phyloP scores from a whole-genome alignment of 2,888 invertebrate species.

The Raillietiella orientalis region DNA sequence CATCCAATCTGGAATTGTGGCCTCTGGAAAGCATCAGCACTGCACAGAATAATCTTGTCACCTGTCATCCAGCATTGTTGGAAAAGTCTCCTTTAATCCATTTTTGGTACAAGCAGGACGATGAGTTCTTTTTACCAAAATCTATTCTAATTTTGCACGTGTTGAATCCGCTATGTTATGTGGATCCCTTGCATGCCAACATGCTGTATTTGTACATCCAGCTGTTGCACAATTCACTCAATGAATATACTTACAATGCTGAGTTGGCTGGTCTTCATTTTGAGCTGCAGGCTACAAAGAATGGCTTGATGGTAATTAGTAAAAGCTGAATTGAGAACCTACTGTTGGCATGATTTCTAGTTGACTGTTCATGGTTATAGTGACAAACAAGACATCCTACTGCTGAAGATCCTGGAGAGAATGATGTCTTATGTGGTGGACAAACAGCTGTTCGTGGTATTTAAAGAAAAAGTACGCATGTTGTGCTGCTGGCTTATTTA shows the following conservation, averaged over 20 bases:
- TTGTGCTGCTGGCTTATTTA: conserved; percentile 5
- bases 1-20: conserved; percentile 37
- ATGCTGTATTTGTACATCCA: conserved; percentile 50
- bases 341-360: no score
- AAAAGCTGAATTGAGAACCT: conserved; percentile 2
- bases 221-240: conserved; percentile 49
- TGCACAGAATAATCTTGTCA: conserved; percentile 5
- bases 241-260: conserved; percentile 53
- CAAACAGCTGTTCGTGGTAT: conserved; percentile 41
- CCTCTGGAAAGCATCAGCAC: conserved; percentile 9
- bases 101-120: conserved; percentile 83
- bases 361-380: not conserved
- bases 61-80: conserved; percentile 27
- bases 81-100: conserved; percentile 45
- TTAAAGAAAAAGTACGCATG: conserved; percentile 26
- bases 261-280: not conserved
- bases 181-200: conserved; percentile 51
- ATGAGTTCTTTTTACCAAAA: conserved; percentile 61
- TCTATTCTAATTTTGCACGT: conserved; percentile 37
- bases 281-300: not conserved
- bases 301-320: conserved; percentile 24
- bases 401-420: conserved; percentile 49
- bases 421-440: conserved; percentile 48
- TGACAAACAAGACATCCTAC: not conserved
- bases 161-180: conserved; percentile 45